Evolutionary conservation across 2,888 invertebrate species (phyloP).

Genomic region (Paralinhomoeus sp.): DNA sequence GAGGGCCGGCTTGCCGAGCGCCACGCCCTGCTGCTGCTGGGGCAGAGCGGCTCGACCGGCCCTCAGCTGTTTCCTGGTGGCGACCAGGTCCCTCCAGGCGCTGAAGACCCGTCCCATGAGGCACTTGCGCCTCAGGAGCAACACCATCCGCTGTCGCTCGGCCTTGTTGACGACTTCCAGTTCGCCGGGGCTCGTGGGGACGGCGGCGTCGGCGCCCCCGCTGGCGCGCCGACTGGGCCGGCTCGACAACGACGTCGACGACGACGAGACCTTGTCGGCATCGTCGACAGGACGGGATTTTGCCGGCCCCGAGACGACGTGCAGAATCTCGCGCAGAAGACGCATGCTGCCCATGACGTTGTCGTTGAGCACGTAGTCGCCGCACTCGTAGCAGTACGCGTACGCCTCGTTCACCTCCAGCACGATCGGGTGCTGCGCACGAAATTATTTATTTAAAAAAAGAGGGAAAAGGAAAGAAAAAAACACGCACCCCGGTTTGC

Average conservation of each 20-base stretch:
- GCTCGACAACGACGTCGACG: too few relatives aligned
- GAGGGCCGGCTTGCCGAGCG: too few relatives aligned
- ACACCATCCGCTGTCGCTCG: neutral
- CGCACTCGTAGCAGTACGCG: slow-evolving; percentile 27
- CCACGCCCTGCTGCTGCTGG: too few relatives aligned
- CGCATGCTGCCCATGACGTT: slow-evolving; percentile 25
- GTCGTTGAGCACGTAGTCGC: slow-evolving; percentile 27
- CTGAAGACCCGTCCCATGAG: neutral
- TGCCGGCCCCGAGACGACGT: neutral
- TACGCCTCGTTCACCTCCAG: slow-evolving; percentile 27
- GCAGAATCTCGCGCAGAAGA: slow-evolving; percentile 12
- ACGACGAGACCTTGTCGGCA: too few relatives aligned
- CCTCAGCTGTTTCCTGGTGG: too few relatives aligned
- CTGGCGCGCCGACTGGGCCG: too few relatives aligned
- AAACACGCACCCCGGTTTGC: slow-evolving; percentile 18
- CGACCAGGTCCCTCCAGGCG: neutral
- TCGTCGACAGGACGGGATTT: too few relatives aligned
- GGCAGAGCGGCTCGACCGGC: too few relatives aligned
- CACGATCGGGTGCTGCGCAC: slow-evolving; percentile 24
- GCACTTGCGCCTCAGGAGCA: neutral
- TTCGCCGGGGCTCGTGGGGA: too few relatives aligned
- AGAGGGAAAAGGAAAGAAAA: neutral
- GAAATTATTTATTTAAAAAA: neutral
- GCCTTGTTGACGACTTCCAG: too few relatives aligned
- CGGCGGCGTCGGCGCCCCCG: too few relatives aligned